Conservation (phyloP, 2,113 vertebrate genomes). For the Phasianus colchicus region DNA sequence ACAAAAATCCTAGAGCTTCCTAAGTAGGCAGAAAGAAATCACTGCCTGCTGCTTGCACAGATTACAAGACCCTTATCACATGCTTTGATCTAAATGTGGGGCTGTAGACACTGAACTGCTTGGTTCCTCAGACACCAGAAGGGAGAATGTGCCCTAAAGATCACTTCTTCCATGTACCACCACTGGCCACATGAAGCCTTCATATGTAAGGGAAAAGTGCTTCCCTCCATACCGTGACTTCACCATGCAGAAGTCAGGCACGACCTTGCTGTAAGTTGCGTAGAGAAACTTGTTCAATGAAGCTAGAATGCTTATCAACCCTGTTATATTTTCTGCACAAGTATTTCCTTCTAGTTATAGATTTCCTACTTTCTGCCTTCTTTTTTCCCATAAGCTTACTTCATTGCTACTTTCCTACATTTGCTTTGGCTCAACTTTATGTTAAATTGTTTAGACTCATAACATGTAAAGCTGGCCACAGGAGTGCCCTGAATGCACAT, state of each 20-base stretch:
- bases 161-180: not conserved
- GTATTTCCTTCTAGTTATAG: conserved; percentile 42
- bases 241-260: not conserved
- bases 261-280: not conserved
- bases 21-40: fast-evolving
- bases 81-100: not conserved
- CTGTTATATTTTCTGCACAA: not conserved
- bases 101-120: not conserved
- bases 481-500: not conserved
- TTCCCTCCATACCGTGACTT: not conserved
- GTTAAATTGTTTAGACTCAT: conserved; percentile 8
- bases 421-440: not conserved
- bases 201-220: not conserved
- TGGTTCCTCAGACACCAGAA: not conserved
- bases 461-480: not conserved
- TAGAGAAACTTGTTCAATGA: not conserved
- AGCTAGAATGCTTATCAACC: not conserved
- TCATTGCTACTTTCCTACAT: conserved; percentile 31
- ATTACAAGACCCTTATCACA: not conserved
- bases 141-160: fast-evolving
- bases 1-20: not conserved
- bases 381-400: not conserved
- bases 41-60: not conserved
- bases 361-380: conserved; percentile 43
- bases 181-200: fast-evolving